A percentile compares a stretch with the other conserved stretches of the same genome.
Evolutionary conservation across 2,113 vertebrate genomes (phyloP).

Genomic region (Ondatra zibethicus): DNA sequence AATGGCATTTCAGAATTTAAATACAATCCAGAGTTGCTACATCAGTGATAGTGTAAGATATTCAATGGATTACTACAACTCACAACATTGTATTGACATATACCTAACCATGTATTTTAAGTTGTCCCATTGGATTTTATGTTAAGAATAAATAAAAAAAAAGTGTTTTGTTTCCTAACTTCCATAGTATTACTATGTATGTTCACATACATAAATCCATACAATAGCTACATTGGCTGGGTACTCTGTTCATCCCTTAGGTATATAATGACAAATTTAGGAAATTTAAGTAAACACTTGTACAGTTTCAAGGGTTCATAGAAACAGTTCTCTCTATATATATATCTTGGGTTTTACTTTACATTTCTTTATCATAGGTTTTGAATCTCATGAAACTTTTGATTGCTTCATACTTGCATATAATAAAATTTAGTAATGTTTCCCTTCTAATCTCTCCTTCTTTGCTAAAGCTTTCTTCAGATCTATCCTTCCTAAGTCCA

Average conservation of each 20-base stretch:
- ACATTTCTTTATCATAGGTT: background rate
- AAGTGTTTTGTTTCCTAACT: background rate
- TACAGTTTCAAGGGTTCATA: background rate
- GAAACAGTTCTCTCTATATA: background rate
- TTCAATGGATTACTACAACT: background rate
- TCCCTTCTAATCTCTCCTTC: background rate
- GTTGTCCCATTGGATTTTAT: background rate
- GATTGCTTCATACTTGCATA: background rate
- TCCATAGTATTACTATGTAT: background rate
- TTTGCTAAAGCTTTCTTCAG: background rate
- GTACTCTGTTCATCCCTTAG: background rate
- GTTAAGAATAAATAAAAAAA: background rate
- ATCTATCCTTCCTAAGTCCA: background rate
- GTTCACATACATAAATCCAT: background rate
- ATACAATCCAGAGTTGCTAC: background rate
- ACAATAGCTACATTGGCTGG: background rate
- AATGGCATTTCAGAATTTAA: background rate
- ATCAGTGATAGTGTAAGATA: background rate
- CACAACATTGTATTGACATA: background rate
- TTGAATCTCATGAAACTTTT: background rate
- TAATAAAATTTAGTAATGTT: background rate
- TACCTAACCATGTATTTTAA: background rate
- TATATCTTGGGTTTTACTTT: background rate
- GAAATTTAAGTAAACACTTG: background rate
- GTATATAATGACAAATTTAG: background rate